These are phyloP conservation scores for Tenthredo notha DNA, from an alignment of 2,888 invertebrate genomes.

Conservation along the genomic window DNA sequence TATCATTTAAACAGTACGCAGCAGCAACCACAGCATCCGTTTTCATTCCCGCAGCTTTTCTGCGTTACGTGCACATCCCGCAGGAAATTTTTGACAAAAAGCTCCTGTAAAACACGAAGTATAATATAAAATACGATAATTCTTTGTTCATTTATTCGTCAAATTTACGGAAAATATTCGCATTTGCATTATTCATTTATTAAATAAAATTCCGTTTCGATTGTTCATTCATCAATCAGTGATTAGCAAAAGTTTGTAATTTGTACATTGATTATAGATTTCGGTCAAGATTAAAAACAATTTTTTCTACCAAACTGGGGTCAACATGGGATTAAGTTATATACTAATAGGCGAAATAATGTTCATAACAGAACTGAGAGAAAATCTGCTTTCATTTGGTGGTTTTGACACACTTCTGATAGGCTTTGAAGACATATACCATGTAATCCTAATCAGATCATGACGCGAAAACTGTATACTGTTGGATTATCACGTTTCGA, in stretches of 20 bases:
- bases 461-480: not conserved
- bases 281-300: not conserved
- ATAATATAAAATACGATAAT: not conserved
- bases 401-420: not conserved
- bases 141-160: not conserved
- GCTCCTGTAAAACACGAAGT: slow-evolving; percentile 12
- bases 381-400: not conserved
- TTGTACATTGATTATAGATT: not conserved
- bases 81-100: slow-evolving; percentile 20
- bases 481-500: not conserved
- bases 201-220: no score
- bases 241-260: no score
- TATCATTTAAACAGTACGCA: not conserved
- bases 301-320: not conserved
- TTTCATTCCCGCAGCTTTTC: not conserved
- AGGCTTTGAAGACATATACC: not conserved
- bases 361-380: not conserved
- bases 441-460: not conserved
- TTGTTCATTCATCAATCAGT: no score
- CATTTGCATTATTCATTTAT: not conserved
- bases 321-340: not conserved
- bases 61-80: not conserved
- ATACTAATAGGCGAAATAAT: not conserved
- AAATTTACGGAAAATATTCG: not conserved
- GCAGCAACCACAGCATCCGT: not conserved